Evolutionary conservation across 2,888 invertebrate species (phyloP).

Genomic region (Apamea crenata): DNA sequence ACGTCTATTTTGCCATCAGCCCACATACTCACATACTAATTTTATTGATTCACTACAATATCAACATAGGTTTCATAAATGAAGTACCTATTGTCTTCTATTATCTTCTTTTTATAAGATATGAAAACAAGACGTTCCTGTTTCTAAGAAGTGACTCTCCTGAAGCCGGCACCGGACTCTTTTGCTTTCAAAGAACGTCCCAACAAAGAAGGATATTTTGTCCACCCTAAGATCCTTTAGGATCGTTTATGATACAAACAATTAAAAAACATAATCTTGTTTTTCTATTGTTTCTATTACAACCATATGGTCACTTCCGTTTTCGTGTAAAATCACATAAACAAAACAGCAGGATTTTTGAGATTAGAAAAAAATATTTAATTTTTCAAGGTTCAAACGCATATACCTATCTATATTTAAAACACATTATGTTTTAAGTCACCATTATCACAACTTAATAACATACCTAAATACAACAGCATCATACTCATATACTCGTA

Average conservation of each 20-base stretch:
- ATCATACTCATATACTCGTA: background rate
- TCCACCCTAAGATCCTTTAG: background rate
- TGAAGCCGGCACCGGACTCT: background rate
- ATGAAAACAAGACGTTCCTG: background rate
- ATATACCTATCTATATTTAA: no score
- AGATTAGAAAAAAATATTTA: background rate
- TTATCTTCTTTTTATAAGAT: background rate
- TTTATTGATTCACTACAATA: constrained; percentile 8
- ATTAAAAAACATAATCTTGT: background rate
- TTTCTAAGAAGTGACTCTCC: background rate
- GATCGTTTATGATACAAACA: background rate
- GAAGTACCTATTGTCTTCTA: background rate
- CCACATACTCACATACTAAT: background rate
- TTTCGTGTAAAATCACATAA: background rate
- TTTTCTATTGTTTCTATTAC: background rate
- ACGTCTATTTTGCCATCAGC: constrained; percentile 20
- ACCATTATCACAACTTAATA: background rate
- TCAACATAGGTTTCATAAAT: background rate
- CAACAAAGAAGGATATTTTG: background rate
- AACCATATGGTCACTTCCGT: background rate
- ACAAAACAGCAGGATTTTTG: background rate
- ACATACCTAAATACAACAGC: background rate
- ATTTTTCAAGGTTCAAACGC: background rate
- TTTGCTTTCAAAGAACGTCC: background rate
- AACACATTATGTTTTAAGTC: background rate